A percentile compares a stretch with the other conserved stretches of the same genome.
These are phyloP conservation scores for Myrmecobius fasciatus DNA, from an alignment of 2,113 vertebrate species.

Conservation along the genomic window DNA sequence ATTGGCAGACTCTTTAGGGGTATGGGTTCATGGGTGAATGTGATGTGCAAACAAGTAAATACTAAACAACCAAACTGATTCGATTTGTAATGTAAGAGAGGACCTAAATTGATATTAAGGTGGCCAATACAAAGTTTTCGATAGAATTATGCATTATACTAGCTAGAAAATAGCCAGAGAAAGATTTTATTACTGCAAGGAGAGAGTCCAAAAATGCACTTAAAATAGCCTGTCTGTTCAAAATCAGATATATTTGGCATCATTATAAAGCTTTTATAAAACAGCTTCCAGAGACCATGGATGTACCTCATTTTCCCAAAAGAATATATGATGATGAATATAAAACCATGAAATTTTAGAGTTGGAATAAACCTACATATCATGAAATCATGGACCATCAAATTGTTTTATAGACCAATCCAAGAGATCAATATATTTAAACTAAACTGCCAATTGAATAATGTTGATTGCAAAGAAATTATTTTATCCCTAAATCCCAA, in stretches of 20 bases:
- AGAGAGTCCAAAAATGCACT: not conserved
- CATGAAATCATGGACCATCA: not conserved
- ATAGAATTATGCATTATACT: not conserved
- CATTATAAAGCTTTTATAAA: not conserved
- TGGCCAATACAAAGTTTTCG: not conserved
- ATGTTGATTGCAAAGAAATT: not conserved
- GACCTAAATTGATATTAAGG: conserved; percentile 53
- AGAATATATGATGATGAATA: not conserved
- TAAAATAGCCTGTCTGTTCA: not conserved
- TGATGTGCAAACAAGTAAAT: conserved; percentile 69
- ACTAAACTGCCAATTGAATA: not conserved
- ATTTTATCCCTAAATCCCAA: not conserved
- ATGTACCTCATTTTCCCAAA: not conserved
- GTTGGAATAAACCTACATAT: not conserved
- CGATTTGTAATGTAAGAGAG: conserved; percentile 76
- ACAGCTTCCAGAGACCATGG: not conserved
- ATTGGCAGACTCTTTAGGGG: conserved; percentile 80
- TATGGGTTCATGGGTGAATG: conserved; percentile 72
- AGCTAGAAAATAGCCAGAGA: not conserved
- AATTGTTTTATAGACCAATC: not conserved
- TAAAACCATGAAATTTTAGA: not conserved
- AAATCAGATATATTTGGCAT: not conserved
- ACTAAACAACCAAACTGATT: conserved; percentile 72
- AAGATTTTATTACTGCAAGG: not conserved
- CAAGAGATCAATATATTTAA: not conserved